A percentile compares a stretch with the other conserved stretches of the same genome.
These are phyloP conservation scores for Spodoptera picta DNA, from an alignment of 2,888 invertebrate species.

Conservation along the genomic window DNA sequence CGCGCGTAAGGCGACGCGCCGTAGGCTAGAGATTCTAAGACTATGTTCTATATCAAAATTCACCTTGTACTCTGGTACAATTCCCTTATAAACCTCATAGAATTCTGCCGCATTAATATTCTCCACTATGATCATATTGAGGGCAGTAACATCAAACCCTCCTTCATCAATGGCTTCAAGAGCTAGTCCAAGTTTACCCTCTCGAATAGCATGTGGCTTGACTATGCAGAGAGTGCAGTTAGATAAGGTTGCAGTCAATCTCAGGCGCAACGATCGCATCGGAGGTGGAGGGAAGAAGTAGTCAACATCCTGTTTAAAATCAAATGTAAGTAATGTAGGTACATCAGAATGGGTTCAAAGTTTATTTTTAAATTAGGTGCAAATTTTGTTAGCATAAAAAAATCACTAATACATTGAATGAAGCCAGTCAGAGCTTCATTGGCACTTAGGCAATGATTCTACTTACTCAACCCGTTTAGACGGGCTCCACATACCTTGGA, in stretches of 20 bases:
- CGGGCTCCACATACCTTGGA: too few relatives aligned
- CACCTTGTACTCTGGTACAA: slow-evolving; percentile 93
- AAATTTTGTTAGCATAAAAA: too few relatives aligned
- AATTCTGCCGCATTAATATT: slow-evolving; percentile 96
- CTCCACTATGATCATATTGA: slow-evolving; percentile 94
- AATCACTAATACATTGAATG: too few relatives aligned
- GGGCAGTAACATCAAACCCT: slow-evolving; percentile 93
- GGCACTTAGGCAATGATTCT: too few relatives aligned
- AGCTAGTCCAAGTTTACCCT: slow-evolving; percentile 92
- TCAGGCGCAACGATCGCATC: slow-evolving; percentile 73
- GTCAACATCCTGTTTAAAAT: slow-evolving; percentile 83
- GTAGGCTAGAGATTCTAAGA: too few relatives aligned
- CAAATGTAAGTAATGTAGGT: background rate
- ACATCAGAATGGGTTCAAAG: background rate
- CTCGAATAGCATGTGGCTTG: slow-evolving; percentile 96
- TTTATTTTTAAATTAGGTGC: too few relatives aligned
- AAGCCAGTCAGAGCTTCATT: too few relatives aligned
- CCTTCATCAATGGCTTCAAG: slow-evolving; percentile 91
- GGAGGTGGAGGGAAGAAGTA: slow-evolving; percentile 90
- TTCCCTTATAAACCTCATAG: slow-evolving; percentile 97
- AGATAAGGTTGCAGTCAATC: slow-evolving; percentile 88
- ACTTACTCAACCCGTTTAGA: too few relatives aligned
- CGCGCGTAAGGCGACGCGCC: too few relatives aligned
- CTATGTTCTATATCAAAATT: slow-evolving; percentile 35
- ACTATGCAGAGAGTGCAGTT: slow-evolving; percentile 94